A percentile compares a stretch with the other conserved stretches of the same genome.
These are phyloP conservation scores for Hydraecia micacea DNA, from an alignment of 2,888 invertebrate species.

Conservation along the genomic window DNA sequence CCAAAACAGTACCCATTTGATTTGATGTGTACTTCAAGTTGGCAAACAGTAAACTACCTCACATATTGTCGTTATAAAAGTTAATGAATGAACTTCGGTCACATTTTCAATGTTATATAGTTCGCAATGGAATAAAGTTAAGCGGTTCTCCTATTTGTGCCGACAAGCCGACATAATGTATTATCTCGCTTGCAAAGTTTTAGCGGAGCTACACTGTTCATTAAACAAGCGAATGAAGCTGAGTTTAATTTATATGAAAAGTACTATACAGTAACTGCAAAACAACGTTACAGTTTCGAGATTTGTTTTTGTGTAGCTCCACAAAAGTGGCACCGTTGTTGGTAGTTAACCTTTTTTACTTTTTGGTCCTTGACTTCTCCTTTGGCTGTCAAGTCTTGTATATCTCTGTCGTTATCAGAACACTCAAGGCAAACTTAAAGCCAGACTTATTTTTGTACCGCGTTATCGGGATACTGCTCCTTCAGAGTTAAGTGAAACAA, in stretches of 20 bases:
- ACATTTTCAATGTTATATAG: slow-evolving; percentile 61
- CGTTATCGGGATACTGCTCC: slow-evolving; percentile 70
- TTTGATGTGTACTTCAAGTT: slow-evolving; percentile 24
- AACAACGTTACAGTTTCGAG: slow-evolving; percentile 55
- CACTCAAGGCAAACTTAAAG: slow-evolving; percentile 71
- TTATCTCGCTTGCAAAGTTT: slow-evolving; percentile 76
- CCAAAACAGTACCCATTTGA: slow-evolving; percentile 2
- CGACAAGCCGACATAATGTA: slow-evolving; percentile 75
- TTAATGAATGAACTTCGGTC: slow-evolving; percentile 60
- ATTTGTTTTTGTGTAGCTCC: slow-evolving; percentile 56
- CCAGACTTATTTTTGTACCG: slow-evolving; percentile 73
- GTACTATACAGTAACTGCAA: slow-evolving; percentile 64
- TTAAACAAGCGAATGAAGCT: slow-evolving; percentile 73
- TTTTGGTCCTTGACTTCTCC: slow-evolving; percentile 45
- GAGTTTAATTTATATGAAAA: slow-evolving; percentile 73
- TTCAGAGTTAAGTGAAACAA: slow-evolving; percentile 73
- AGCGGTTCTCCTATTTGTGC: slow-evolving; percentile 73
- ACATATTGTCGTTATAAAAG: slow-evolving; percentile 47
- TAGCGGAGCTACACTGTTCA: slow-evolving; percentile 72
- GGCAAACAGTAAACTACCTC: slow-evolving; percentile 9
- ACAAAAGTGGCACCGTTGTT: slow-evolving; percentile 39
- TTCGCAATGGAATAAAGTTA: slow-evolving; percentile 65
- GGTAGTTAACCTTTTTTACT: slow-evolving; percentile 42
- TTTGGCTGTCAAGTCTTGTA: slow-evolving; percentile 46
- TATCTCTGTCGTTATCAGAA: slow-evolving; percentile 65